Evolutionary conservation across 2,797 vertebrate species (phyloP).

Genomic region (Glossophaga mutica): DNA sequence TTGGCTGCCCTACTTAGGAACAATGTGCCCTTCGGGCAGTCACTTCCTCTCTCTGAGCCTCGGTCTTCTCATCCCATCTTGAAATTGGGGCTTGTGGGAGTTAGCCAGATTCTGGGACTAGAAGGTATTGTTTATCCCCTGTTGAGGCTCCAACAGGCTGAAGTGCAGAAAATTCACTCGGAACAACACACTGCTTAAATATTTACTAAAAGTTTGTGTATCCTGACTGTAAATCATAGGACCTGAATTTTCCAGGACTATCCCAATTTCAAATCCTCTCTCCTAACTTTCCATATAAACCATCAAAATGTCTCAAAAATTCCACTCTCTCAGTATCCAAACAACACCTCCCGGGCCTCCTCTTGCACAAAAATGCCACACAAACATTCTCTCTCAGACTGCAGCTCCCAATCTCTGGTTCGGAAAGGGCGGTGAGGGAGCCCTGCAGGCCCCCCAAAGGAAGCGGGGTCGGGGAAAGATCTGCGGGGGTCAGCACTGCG

Average conservation of each 20-base stretch:
- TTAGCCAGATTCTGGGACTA: not conserved
- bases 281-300: slow-evolving; percentile 68
- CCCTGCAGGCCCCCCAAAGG: not conserved
- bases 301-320: slow-evolving; percentile 64
- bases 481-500: not conserved
- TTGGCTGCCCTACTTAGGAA: not conserved
- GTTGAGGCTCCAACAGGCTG: not conserved
- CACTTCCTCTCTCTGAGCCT: not conserved
- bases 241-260: slow-evolving; percentile 62
- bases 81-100: not conserved
- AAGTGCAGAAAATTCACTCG: not conserved
- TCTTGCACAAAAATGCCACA: not conserved
- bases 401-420: not conserved
- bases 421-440: not conserved
- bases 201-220: slow-evolving; percentile 16
- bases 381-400: slow-evolving; percentile 26
- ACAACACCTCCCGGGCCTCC: slow-evolving; percentile 45
- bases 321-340: slow-evolving; percentile 68
- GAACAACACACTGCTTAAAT: not conserved
- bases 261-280: slow-evolving; percentile 56
- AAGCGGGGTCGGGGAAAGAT: not conserved
- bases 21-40: not conserved
- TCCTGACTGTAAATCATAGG: slow-evolving; percentile 34
- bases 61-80: not conserved
- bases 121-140: not conserved